Evolutionary conservation across 2,888 invertebrate genomes (phyloP).

Genomic region (Lamproptera curius): DNA sequence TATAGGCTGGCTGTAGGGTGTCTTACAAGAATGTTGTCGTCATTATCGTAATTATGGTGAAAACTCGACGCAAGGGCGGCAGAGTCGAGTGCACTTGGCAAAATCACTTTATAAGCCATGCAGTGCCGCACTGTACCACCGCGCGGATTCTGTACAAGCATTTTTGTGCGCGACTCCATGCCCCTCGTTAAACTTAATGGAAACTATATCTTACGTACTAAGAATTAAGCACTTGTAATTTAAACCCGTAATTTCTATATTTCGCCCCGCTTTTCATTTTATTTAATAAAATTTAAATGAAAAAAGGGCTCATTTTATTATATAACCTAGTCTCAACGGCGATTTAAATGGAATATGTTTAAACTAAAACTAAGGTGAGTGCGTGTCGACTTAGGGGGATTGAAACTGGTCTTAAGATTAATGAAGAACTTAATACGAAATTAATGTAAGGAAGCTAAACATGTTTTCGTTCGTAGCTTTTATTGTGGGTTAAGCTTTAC

Average conservation of each 20-base stretch:
- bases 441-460: constrained; percentile 5
- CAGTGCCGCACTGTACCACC: constrained; percentile 35
- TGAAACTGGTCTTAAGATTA: constrained; percentile 17
- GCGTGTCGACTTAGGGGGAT: constrained; percentile 5
- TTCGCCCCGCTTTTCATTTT: constrained; percentile 9
- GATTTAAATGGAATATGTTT: constrained; percentile 12
- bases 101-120: constrained; percentile 63
- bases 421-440: constrained; percentile 15
- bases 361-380: constrained; percentile 7
- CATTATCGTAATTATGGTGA: constrained; percentile 41
- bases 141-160: constrained; percentile 37
- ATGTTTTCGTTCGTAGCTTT: background rate
- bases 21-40: constrained; percentile 35
- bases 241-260: constrained; percentile 32
- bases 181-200: constrained; percentile 39
- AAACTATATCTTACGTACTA: constrained; percentile 34
- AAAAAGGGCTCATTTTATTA: constrained; percentile 12
- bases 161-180: constrained; percentile 41
- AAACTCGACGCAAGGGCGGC: constrained; percentile 18
- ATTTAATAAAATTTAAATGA: constrained; percentile 1
- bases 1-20: constrained; percentile 27
- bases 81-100: constrained; percentile 48
- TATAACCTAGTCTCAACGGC: background rate
- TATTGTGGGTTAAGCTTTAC: background rate
- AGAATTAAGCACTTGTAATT: constrained; percentile 30